phyloP scores from a whole-genome alignment of 2,113 vertebrate species.

The Spea multiplicata region DNA sequence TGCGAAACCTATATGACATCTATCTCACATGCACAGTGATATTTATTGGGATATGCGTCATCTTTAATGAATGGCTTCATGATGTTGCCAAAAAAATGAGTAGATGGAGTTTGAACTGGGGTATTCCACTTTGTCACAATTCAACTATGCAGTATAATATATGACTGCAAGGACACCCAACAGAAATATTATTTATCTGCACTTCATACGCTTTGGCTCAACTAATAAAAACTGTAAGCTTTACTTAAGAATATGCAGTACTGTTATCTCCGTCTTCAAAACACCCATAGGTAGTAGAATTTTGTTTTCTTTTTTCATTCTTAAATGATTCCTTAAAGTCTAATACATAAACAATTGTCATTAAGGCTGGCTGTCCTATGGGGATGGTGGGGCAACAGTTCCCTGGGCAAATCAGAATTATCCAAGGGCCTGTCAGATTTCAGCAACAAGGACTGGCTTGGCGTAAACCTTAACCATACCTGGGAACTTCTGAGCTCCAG shows the following conservation, averaged over 20 bases:
- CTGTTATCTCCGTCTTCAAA: neutral
- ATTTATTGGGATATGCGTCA: conserved; percentile 53
- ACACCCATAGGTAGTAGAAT: neutral
- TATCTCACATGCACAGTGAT: conserved; percentile 33
- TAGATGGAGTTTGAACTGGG: conserved; percentile 47
- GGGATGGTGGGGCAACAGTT: too few relatives aligned
- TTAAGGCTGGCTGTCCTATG: too few relatives aligned
- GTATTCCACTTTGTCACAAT: conserved; percentile 25
- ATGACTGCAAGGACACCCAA: conserved; percentile 16
- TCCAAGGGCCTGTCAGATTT: too few relatives aligned
- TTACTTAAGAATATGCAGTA: neutral
- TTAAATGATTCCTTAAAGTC: neutral
- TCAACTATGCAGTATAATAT: conserved; percentile 5
- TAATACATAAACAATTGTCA: neutral
- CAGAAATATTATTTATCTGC: conserved; percentile 24
- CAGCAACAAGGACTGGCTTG: too few relatives aligned
- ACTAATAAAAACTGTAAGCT: neutral
- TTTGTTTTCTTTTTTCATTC: neutral
- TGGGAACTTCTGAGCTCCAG: too few relatives aligned
- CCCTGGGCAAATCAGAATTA: too few relatives aligned
- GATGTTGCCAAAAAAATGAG: conserved; percentile 51
- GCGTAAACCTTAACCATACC: too few relatives aligned
- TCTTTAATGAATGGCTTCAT: conserved; percentile 49
- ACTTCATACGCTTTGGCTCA: conserved; percentile 1
- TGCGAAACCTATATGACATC: neutral